phyloP scores from a whole-genome alignment of 2,113 vertebrate species.

The Mobula hypostoma region DNA sequence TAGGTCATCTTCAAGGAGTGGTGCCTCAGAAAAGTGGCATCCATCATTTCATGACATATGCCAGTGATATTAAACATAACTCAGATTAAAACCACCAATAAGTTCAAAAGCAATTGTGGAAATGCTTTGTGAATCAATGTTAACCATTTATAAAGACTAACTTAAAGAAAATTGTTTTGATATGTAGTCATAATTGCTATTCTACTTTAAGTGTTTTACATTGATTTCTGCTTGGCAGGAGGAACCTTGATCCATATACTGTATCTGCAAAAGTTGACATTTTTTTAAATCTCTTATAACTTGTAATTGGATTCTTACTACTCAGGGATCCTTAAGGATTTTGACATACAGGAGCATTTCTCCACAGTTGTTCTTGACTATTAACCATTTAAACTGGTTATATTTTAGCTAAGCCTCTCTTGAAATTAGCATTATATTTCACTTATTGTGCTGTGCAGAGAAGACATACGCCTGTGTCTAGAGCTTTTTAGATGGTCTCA shows the following conservation, averaged over 20 bases:
- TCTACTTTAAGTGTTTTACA: not conserved
- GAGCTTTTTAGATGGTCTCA: not conserved
- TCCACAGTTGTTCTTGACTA: conserved; percentile 22
- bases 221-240: not conserved
- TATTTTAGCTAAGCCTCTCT: not conserved
- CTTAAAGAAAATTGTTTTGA: not conserved
- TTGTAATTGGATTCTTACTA: conserved; percentile 5
- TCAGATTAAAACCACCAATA: not conserved
- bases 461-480: not conserved
- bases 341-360: not conserved
- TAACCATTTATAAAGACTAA: not conserved
- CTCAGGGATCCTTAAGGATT: conserved; percentile 10
- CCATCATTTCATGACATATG: too few relatives aligned
- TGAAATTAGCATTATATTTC: not conserved
- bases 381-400: not conserved
- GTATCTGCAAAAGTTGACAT: not conserved
- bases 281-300: not conserved
- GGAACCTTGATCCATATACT: not conserved
- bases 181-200: not conserved
- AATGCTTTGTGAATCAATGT: not conserved
- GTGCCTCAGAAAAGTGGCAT: too few relatives aligned
- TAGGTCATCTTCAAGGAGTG: too few relatives aligned
- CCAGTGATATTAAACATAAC: too few relatives aligned
- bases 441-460: not conserved
- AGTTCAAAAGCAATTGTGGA: not conserved